phyloP scores from a whole-genome alignment of 2,797 vertebrate species.

The Coccyzus lansbergi region DNA sequence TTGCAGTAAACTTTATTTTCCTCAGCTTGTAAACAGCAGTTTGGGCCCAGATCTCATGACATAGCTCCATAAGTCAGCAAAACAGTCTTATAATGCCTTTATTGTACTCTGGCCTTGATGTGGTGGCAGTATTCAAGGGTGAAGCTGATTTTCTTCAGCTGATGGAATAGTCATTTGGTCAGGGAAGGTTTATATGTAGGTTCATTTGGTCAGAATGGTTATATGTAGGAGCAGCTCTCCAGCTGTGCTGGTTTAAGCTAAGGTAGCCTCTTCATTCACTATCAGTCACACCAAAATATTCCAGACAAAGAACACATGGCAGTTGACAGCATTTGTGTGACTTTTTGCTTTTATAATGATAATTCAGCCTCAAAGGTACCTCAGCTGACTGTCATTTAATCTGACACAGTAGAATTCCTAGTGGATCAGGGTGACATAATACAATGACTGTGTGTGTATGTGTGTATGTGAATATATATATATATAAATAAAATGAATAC shows the following conservation, averaged over 20 bases:
- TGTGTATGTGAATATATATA: background rate
- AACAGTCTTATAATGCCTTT: background rate
- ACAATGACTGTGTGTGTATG: background rate
- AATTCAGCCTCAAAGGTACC: background rate
- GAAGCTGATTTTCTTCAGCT: background rate
- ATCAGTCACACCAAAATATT: background rate
- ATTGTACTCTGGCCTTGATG: background rate
- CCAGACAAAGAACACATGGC: background rate
- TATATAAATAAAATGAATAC: background rate
- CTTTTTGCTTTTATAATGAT: slow-evolving; percentile 11
- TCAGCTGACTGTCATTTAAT: background rate
- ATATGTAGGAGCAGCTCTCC: background rate
- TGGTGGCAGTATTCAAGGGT: background rate
- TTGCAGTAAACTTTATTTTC: background rate
- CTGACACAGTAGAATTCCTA: background rate
- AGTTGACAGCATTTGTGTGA: background rate
- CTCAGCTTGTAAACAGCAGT: background rate
- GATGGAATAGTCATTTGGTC: background rate
- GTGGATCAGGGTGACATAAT: background rate
- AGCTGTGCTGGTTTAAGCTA: background rate
- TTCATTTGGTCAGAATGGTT: too few species aligned
- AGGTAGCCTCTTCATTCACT: background rate
- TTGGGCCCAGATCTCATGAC: background rate
- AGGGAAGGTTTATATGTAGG: background rate
- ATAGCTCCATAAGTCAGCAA: background rate